A percentile compares a stretch with the other conserved stretches of the same genome.
These are phyloP conservation scores for Scatophagus argus DNA, from an alignment of 2,113 vertebrate species.

Conservation along the genomic window DNA sequence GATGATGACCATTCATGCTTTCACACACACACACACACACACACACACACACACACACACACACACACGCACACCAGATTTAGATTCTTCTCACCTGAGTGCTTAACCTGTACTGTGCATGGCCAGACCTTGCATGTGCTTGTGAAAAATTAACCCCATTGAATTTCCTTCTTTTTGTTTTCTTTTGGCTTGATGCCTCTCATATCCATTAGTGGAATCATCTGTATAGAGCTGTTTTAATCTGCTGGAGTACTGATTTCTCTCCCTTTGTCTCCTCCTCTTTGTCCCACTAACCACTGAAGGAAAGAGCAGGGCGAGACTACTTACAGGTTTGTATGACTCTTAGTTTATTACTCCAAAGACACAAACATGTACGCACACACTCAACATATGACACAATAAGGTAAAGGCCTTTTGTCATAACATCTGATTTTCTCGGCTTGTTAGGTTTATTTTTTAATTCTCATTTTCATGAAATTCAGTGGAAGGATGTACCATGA, in stretches of 20 bases:
- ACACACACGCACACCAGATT: not conserved
- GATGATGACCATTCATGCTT: not conserved
- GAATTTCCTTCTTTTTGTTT: slow-evolving; percentile 1
- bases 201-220: slow-evolving; percentile 44
- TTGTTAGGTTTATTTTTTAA: not conserved
- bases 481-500: no score
- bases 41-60: slow-evolving; percentile 11
- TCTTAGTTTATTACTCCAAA: slow-evolving; percentile 33
- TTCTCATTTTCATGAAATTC: no score
- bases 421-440: not conserved
- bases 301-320: slow-evolving; percentile 83
- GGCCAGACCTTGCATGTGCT: slow-evolving; percentile 64
- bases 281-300: slow-evolving; percentile 76
- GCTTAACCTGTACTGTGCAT: slow-evolving; percentile 46
- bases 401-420: not conserved
- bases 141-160: not conserved
- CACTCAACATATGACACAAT: not conserved
- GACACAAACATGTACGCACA: slow-evolving; percentile 33
- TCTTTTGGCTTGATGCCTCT: slow-evolving; percentile 37
- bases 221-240: slow-evolving; percentile 57
- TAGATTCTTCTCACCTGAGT: not conserved
- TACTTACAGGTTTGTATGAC: slow-evolving; percentile 80
- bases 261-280: slow-evolving; percentile 75
- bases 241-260: slow-evolving; percentile 66
- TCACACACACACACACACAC: not conserved